Evolutionary conservation across 1,140 invertebrate genomes (phyloP), one percentile per base, ranked within the genome.

Genomic region (Nymphalis io): DNA sequence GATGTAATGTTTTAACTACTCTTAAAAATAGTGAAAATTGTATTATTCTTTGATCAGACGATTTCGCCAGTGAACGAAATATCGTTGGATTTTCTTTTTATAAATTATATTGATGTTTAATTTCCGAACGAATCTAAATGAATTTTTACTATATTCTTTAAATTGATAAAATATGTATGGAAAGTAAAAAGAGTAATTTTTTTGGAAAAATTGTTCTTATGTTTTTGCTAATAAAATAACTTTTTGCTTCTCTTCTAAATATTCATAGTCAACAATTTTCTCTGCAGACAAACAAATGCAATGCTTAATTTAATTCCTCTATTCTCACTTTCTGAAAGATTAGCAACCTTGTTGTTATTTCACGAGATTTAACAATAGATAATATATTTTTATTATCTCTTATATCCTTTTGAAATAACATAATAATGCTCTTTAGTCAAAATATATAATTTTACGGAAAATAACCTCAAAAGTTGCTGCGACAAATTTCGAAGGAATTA

Each of bases 31-130:
- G 18, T 27, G 53, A 20, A 63, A 68, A 65, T 69, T 58, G 66
- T 65, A 73, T 69, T 73, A 65, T 66, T 64, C 48, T 39, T n/a
- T 42, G 53, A 12, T 53, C 48, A 55, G 1, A 15, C 33, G 48
- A 64, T n/a, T 55, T 64, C 2, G 13, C 21, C 12, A 42, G 33
- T 15, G 18, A 53, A 40, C 20, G 16, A 42, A 60, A 13, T 60
- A 16, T 15, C 27, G 3, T 10, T 23, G 23, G 2, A 11, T 8
- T 23, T 53, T 8, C 51, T 8, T 53, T 21, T 21, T 20, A 23
- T 23, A 18, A 59, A 40, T 44, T 44, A n/a, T 44, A 44, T n/a
- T n/a, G 40, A 33, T 4, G 2, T 44, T 42, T 44, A 4, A 44
- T 44, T 44, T 44, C 40, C 13, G n/a, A 44, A 44, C n/a, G 40